Evolutionary conservation across 2,113 vertebrate genomes (phyloP).

Genomic region (Lamprotornis superbus): DNA sequence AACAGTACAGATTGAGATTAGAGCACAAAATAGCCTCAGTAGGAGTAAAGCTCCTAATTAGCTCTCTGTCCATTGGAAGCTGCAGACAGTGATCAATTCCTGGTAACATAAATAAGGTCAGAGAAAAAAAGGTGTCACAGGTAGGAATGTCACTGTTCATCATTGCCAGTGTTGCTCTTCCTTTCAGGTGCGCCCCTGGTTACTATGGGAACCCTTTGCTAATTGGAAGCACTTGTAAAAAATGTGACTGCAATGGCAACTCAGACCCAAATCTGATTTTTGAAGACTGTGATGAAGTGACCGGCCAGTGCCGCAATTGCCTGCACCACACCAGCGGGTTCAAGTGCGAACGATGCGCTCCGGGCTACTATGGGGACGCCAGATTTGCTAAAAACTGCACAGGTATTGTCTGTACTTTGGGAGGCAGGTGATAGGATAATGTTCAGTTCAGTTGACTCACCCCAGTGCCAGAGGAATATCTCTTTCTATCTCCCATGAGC

Average conservation of each 20-base stretch:
- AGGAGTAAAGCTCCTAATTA: neutral
- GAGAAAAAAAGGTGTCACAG: neutral
- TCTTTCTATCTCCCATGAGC: neutral
- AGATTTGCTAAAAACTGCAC: constrained; percentile 85
- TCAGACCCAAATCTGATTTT: constrained; percentile 96
- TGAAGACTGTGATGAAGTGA: constrained; percentile 92
- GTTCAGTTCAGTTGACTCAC: neutral
- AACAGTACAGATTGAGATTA: neutral
- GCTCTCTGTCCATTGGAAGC: neutral
- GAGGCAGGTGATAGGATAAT: neutral
- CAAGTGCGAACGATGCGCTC: constrained; percentile 87
- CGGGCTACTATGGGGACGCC: constrained; percentile 91
- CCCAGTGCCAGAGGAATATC: neutral
- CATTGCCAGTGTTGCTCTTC: neutral
- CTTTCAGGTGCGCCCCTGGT: constrained; percentile 90
- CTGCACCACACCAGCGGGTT: constrained; percentile 85
- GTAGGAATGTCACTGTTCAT: neutral
- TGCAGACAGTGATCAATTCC: neutral
- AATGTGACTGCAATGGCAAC: constrained; percentile 95
- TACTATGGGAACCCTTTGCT: constrained; percentile 92
- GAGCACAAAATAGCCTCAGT: neutral
- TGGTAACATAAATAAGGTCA: neutral
- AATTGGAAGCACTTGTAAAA: constrained; percentile 85
- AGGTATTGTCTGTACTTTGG: constrained; percentile 69
- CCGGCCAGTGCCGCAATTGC: constrained; percentile 90